Conservation (phyloP, 2,888 invertebrate genomes). For the Marasmarcha lunaedactyla region DNA sequence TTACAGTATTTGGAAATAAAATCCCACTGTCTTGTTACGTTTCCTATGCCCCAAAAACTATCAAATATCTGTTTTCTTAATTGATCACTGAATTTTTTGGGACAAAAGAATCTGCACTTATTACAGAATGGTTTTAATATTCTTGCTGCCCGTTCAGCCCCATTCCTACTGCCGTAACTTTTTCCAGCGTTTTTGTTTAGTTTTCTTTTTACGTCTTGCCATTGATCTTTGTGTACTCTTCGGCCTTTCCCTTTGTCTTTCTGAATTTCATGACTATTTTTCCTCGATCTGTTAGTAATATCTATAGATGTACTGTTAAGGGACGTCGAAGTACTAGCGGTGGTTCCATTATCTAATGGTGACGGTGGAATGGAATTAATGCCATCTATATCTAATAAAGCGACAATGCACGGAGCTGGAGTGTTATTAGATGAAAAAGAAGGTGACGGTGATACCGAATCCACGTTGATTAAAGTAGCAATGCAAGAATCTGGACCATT, state of each 20-base stretch:
- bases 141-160: not conserved
- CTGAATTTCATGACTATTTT: not conserved
- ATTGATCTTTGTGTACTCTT: not conserved
- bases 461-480: not conserved
- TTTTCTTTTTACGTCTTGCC: constrained; percentile 1
- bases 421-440: not conserved
- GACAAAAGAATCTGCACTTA: constrained; percentile 1
- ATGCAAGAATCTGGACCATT: not conserved
- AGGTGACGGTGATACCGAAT: not conserved
- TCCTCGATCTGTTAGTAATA: not conserved
- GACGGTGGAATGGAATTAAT: not conserved
- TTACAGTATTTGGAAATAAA: constrained; percentile 1
- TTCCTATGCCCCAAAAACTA: not conserved
- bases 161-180: constrained; percentile 2
- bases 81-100: not conserved
- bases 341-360: not conserved
- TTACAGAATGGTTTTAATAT: too few species aligned
- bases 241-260: not conserved
- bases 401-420: not conserved
- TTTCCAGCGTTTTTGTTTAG: constrained; percentile 2
- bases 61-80: not conserved
- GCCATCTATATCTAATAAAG: not conserved
- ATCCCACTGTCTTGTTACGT: not conserved
- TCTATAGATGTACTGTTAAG: not conserved
- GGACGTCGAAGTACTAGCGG: not conserved